Percentiles rank a stretch among this genome's conserved stretches.
Evolutionary conservation across 2,113 vertebrate species (phyloP).

Genomic region (Urocitellus parryii): DNA sequence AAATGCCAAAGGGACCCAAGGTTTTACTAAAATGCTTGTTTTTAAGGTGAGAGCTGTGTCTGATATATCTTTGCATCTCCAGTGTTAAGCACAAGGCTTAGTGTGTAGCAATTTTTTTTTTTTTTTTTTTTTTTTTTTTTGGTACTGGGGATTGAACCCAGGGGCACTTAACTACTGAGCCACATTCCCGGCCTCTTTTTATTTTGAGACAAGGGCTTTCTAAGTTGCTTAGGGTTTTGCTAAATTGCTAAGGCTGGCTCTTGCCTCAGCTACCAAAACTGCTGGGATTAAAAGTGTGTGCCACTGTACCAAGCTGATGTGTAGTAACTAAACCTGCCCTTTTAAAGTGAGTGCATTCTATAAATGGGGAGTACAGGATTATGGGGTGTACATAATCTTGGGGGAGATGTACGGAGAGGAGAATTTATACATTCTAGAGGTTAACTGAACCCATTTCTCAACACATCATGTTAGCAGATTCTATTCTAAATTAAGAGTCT

Average conservation of each 20-base stretch:
- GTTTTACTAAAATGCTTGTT: slow-evolving; percentile 24
- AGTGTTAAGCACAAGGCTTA: neutral
- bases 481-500: neutral
- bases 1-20: slow-evolving; percentile 26
- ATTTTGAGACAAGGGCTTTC: too few relatives aligned
- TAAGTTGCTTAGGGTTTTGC: too few relatives aligned
- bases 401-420: neutral
- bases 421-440: neutral
- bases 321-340: neutral
- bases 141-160: too few relatives aligned
- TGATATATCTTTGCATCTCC: neutral
- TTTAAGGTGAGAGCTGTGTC: neutral
- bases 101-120: neutral
- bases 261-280: too few relatives aligned
- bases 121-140: too few relatives aligned
- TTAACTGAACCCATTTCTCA: neutral
- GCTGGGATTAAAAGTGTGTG: too few relatives aligned
- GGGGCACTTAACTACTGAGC: too few relatives aligned
- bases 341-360: slow-evolving; percentile 3
- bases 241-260: too few relatives aligned
- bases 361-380: neutral
- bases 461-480: neutral
- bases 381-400: neutral
- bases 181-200: too few relatives aligned
- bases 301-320: neutral